Conservation (phyloP, 2,797 vertebrate genomes). For the Muscicapa comitata region DNA sequence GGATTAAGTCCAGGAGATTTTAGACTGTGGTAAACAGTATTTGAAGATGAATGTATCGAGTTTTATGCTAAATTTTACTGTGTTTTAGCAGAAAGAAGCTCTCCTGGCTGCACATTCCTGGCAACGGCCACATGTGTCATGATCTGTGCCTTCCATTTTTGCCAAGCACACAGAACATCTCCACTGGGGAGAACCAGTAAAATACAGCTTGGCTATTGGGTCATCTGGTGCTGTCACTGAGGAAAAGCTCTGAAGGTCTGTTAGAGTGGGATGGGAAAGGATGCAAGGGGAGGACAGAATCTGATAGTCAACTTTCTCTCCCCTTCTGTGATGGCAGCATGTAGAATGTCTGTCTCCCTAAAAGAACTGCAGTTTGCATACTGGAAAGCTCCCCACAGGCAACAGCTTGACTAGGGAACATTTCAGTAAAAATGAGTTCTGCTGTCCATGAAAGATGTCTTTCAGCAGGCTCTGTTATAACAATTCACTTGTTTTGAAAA, state of each 20-base stretch:
- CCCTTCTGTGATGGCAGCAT: not conserved
- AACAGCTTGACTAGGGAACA: not conserved
- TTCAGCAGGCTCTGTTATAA: not conserved
- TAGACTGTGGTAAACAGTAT: not conserved
- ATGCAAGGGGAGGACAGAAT: not conserved
- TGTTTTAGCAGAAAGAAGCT: slow-evolving; percentile 13
- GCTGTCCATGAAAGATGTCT: not conserved
- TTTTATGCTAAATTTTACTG: not conserved
- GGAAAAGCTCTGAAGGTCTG: not conserved
- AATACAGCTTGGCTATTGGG: not conserved
- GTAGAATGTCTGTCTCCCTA: not conserved
- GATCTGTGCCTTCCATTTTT: not conserved
- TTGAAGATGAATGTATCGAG: not conserved
- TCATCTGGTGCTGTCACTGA: not conserved
- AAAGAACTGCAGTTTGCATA: not conserved
- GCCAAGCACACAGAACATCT: not conserved
- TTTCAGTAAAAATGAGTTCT: not conserved
- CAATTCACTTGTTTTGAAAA: not conserved
- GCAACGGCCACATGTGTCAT: not conserved
- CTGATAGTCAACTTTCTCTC: not conserved
- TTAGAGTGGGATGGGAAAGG: not conserved
- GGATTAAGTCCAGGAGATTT: slow-evolving; percentile 9
- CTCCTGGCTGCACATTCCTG: not conserved
- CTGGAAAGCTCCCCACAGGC: not conserved
- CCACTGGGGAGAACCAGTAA: not conserved